A percentile compares a stretch with the other conserved stretches of the same genome.
Conservation (phyloP, 2,113 vertebrate species). For the Rattus norvegicus region DNA sequence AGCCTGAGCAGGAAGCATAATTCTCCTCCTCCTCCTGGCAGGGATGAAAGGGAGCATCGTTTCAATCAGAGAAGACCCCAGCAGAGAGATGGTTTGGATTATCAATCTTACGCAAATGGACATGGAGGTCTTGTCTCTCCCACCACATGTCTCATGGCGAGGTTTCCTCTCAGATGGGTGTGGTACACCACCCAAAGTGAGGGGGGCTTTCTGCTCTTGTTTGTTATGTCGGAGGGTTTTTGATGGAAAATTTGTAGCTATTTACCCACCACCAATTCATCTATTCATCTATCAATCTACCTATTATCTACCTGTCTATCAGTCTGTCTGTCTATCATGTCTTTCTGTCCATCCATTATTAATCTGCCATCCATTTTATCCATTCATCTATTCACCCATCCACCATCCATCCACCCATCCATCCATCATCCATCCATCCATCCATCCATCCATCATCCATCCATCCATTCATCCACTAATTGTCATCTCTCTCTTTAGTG, state of each 20-base stretch:
- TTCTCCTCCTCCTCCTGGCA: conserved; percentile 72
- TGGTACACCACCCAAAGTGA: conserved; percentile 11
- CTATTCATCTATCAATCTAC: neutral
- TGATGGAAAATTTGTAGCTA: no score
- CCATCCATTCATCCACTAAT: neutral
- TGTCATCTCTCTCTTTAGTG: no score
- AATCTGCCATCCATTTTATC: neutral
- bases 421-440: neutral
- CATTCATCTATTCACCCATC: neutral
- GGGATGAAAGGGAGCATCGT: conserved; percentile 77
- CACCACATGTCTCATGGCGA: neutral
- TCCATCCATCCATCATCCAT: neutral
- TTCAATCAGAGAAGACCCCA: conserved; percentile 79
- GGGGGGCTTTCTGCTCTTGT: neutral
- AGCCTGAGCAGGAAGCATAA: conserved; percentile 67
- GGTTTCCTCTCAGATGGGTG: neutral
- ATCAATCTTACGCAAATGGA: conserved; percentile 74
- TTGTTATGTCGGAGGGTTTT: conserved; percentile 41
- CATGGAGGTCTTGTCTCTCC: conserved; percentile 57
- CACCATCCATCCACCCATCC: neutral
- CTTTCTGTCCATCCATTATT: neutral
- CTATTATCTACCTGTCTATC: neutral
- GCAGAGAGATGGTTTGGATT: conserved; percentile 85
- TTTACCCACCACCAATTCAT: no score
- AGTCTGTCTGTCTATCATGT: neutral